Evolutionary conservation across 2,797 vertebrate species (phyloP).

Genomic region (Chiloscyllium punctatum): DNA sequence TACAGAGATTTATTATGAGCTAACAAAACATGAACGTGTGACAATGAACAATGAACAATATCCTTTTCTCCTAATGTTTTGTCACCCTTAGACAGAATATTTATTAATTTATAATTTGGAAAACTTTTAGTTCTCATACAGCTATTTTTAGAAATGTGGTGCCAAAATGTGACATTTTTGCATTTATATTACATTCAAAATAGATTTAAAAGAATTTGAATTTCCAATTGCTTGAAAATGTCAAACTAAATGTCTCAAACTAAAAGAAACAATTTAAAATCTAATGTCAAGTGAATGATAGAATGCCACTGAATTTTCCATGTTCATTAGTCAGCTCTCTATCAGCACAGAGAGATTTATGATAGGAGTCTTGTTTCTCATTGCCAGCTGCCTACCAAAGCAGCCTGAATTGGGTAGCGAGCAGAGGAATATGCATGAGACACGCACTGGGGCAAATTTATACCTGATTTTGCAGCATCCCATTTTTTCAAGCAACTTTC

Average conservation of each 20-base stretch:
- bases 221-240: slow-evolving; percentile 24
- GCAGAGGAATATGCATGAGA: background rate
- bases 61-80: background rate
- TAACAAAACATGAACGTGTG: background rate
- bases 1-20: background rate
- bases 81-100: background rate
- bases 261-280: background rate
- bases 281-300: background rate
- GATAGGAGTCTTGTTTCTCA: background rate
- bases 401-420: background rate
- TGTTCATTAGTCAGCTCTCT: background rate
- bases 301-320: slow-evolving; percentile 1
- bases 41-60: background rate
- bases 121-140: background rate
- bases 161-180: background rate
- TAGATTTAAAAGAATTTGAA: background rate
- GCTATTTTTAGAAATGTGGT: background rate
- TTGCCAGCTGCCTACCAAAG: background rate
- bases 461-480: background rate
- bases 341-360: background rate
- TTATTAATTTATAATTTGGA: background rate
- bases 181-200: slow-evolving; percentile 15
- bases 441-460: background rate
- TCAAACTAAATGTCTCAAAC: background rate
- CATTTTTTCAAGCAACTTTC: background rate